These are phyloP conservation scores for Drosophila quadrilineata DNA, from an alignment of 1,140 invertebrate genomes.

Conservation along the genomic window DNA sequence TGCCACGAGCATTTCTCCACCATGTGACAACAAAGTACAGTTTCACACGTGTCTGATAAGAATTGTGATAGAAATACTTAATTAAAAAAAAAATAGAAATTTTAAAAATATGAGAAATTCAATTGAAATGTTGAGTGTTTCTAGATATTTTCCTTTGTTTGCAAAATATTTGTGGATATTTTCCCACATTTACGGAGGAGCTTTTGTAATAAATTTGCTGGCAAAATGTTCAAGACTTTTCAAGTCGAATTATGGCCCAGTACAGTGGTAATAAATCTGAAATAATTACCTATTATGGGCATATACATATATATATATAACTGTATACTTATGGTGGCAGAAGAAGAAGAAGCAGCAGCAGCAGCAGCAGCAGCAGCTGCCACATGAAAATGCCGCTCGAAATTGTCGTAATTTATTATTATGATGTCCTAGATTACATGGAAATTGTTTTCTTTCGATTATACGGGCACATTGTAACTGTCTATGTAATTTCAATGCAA, in stretches of 20 bases:
- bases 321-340: not conserved
- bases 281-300: slow-evolving; percentile 81
- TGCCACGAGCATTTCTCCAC: not conserved
- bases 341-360: slow-evolving; percentile 14
- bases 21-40: slow-evolving; percentile 10
- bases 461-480: slow-evolving; percentile 22
- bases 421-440: slow-evolving; percentile 81
- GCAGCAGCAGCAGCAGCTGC: slow-evolving; percentile 8
- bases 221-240: not conserved
- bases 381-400: slow-evolving; percentile 62
- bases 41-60: slow-evolving; percentile 25
- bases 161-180: too few species aligned
- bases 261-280: slow-evolving; percentile 75
- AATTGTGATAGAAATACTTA: not conserved
- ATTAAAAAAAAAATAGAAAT: too few species aligned
- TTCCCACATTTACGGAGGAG: too few species aligned
- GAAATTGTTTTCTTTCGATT: slow-evolving; percentile 81
- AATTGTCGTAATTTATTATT: slow-evolving; percentile 80
- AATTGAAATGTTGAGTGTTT: too few species aligned
- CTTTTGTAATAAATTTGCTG: too few species aligned
- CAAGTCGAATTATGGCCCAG: slow-evolving; percentile 28
- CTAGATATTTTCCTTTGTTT: too few species aligned
- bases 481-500: not conserved
- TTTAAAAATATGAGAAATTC: too few species aligned
- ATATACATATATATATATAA: slow-evolving; percentile 19